Evolutionary conservation across 35 echinoderm and acorn worm genomes (phyloP), one percentile per base, ranked within the genome.

Genomic region (Stichopus chloronotus): DNA sequence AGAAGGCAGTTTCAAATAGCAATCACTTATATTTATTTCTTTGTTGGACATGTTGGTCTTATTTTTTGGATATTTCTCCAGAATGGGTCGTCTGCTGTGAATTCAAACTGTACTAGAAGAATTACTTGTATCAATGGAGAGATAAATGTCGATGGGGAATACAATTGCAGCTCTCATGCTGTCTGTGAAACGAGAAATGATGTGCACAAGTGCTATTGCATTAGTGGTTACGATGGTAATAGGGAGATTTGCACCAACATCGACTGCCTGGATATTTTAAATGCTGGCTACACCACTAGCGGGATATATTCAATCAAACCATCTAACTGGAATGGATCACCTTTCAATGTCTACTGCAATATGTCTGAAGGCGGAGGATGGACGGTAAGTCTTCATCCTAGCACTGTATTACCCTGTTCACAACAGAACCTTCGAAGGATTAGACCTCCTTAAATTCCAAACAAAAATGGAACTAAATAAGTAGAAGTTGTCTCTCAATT

Each of bases 341-440:
- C 79, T 13, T 82, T 82, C 52, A 21, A 55, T 7, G 79, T 82
- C 0, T 82, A 17, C 79, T 82, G 79, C 52, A 19, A 54, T 10
- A 82, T 82, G 79, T 25, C 30, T 56, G 12, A 52, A 13, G 30
- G 52, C 4, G 79, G 79, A 54, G 79, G 79, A 82, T 82, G 79
- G 43, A 82, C 79, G 10, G 79, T 82, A 56, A 82, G 79, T 82
- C 7, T 60, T n/a, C n/a, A n/a, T n/a, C n/a, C n/a, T n/a, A n/a
- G n/a, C n/a, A n/a, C n/a, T n/a, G n/a, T n/a, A n/a, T n/a, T n/a
- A n/a, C n/a, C n/a, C n/a, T n/a, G n/a, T n/a, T n/a, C n/a, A n/a
- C n/a, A n/a, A n/a, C n/a, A n/a, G n/a, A n/a, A n/a, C n/a, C n/a
- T n/a, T n/a, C n/a, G n/a, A n/a, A n/a, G n/a, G n/a, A n/a, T n/a